Percentiles rank a stretch among this genome's conserved stretches.
Evolutionary conservation across 2,797 vertebrate species (phyloP).

Genomic region (Notamacropus eugenii): DNA sequence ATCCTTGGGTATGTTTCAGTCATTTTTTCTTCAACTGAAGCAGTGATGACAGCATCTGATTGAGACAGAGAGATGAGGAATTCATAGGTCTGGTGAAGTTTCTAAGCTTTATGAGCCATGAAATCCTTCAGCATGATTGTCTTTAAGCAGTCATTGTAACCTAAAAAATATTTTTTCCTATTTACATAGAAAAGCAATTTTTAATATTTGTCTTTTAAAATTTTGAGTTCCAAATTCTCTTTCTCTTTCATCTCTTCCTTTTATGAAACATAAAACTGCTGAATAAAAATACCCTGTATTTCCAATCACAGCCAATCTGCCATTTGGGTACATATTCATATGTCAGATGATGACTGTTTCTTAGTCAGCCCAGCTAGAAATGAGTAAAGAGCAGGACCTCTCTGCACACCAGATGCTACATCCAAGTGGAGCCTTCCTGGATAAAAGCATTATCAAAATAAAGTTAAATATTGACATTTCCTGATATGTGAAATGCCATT

Average conservation of each 20-base stretch:
- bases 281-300: slow-evolving; percentile 30
- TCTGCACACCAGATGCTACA: slow-evolving; percentile 44
- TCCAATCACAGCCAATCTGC: background rate
- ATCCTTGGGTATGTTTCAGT: background rate
- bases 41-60: background rate
- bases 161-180: background rate
- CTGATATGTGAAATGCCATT: slow-evolving; percentile 50
- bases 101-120: background rate
- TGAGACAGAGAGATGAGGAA: background rate
- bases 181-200: background rate
- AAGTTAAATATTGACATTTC: slow-evolving; percentile 62
- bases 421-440: slow-evolving; percentile 55
- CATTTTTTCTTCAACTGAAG: background rate
- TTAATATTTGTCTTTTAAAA: background rate
- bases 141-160: background rate
- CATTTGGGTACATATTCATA: background rate
- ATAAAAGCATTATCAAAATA: slow-evolving; percentile 60
- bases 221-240: background rate
- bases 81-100: background rate
- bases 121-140: background rate
- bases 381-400: slow-evolving; percentile 41
- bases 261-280: background rate
- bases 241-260: background rate
- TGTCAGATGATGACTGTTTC: slow-evolving; percentile 12
- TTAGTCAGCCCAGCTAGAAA: slow-evolving; percentile 45